Evolutionary conservation across 2,113 vertebrate species (phyloP).

Genomic region (Takifugu flavidus): DNA sequence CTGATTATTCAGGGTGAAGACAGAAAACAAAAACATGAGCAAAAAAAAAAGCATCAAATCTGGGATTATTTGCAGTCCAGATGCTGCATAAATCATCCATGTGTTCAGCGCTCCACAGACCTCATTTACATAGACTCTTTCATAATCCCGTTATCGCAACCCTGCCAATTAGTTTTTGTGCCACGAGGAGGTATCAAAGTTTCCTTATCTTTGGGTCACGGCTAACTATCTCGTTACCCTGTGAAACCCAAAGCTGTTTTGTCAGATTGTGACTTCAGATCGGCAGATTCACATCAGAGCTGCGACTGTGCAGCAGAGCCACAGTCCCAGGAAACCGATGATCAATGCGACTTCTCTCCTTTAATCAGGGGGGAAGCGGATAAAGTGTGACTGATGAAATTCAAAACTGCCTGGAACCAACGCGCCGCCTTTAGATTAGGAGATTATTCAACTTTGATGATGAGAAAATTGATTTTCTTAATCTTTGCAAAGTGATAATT

Average conservation of each 20-base stretch:
- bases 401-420: slow-evolving; percentile 3
- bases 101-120: background rate
- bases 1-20: slow-evolving; percentile 5
- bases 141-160: slow-evolving; percentile 36
- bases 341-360: slow-evolving; percentile 20
- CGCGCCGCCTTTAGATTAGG: background rate
- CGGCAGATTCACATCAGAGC: slow-evolving; percentile 22
- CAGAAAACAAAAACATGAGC: slow-evolving; percentile 1
- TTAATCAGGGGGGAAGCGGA: slow-evolving; percentile 25
- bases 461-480: background rate
- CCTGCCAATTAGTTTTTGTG: slow-evolving; percentile 35
- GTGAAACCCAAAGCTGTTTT: slow-evolving; percentile 14
- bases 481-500: slow-evolving; percentile 9
- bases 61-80: slow-evolving; percentile 25
- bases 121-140: slow-evolving; percentile 12
- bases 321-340: slow-evolving; percentile 7
- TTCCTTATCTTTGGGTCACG: slow-evolving; percentile 26
- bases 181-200: slow-evolving; percentile 19
- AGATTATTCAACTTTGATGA: slow-evolving; percentile 17
- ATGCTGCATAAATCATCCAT: slow-evolving; percentile 7
- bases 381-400: slow-evolving; percentile 16
- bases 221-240: slow-evolving; percentile 27
- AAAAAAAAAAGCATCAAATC: background rate
- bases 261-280: slow-evolving; percentile 27
- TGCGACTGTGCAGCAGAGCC: background rate